Conservation (phyloP, 2,797 vertebrate species). For the Gymnothorax javanicus region DNA sequence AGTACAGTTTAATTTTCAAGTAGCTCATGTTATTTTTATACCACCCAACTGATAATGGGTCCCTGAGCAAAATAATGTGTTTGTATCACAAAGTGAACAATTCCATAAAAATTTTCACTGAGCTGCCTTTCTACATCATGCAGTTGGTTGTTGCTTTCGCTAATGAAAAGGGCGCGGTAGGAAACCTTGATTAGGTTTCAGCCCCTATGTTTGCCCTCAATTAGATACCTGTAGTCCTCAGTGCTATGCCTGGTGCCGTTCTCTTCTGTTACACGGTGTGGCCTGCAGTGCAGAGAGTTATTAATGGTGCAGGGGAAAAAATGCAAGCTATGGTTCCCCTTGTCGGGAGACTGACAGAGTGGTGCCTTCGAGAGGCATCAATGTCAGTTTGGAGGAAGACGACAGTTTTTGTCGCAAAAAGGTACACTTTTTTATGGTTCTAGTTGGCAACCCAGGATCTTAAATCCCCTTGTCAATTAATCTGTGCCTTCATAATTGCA, state of each 20-base stretch:
- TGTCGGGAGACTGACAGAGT: neutral
- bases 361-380: neutral
- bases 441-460: neutral
- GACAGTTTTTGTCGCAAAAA: neutral
- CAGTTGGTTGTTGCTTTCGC: neutral
- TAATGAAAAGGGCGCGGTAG: neutral
- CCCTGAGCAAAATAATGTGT: neutral
- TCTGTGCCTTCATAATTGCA: neutral
- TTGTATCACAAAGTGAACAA: neutral
- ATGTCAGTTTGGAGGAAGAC: neutral
- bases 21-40: neutral
- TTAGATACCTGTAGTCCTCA: neutral
- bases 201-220: neutral
- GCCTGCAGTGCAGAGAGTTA: neutral
- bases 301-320: neutral
- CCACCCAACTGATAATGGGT: neutral
- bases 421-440: neutral
- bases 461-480: neutral
- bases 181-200: neutral
- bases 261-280: neutral
- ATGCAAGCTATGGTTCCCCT: neutral
- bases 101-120: neutral
- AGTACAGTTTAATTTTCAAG: slow-evolving; percentile 3
- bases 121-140: neutral
- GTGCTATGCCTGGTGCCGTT: neutral